Evolutionary conservation across 2,888 invertebrate species (phyloP), one percentile per base, ranked within the genome.

Genomic region (Branchellion lobata): DNA sequence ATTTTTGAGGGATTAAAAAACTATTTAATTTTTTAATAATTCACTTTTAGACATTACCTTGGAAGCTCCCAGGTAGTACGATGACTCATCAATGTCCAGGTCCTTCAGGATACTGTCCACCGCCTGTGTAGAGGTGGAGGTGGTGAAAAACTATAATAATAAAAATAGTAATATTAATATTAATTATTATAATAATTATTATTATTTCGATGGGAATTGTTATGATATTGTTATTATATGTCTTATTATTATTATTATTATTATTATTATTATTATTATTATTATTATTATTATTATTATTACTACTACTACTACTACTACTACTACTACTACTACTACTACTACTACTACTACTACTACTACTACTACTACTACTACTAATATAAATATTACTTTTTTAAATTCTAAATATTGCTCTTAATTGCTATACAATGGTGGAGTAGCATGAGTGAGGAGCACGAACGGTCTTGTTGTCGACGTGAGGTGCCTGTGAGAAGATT

Each of bases 81-180:
- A 92, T 65, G 93, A 91, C 80, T 92, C 90, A 86, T 95, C 95
- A 81, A 96, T 89, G 87, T 95, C 95, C 80, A 95, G 90, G 8
- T 91, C 90, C 36, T 92, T 89, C 81, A 96, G 89, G 90, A 96
- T 93, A 85, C 93, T 92, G 86, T 94, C 93, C 29, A 88, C 87
- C 0, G 94, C 94, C 69, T 86, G 84, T 31, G 27, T 29, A 27
- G n/a, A 11, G 5, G 65, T 29, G 65, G 0, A 71, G n/a, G 21
- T 36, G 3, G 21, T 29, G n/a, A 29, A 27, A 27, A 24, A 34
- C 11, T 72, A 21, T 27, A 21, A 72, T 29, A n/a, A 33, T 8
- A 21, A 72, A 29, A 68, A 14, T 68, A 68, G n/a, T n/a, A n/a
- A n/a, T n/a, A n/a, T n/a, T n/a, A n/a, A n/a, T n/a, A n/a, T n/a